Evolutionary conservation across 2,113 vertebrate species (phyloP).

Genomic region (Passer domesticus): DNA sequence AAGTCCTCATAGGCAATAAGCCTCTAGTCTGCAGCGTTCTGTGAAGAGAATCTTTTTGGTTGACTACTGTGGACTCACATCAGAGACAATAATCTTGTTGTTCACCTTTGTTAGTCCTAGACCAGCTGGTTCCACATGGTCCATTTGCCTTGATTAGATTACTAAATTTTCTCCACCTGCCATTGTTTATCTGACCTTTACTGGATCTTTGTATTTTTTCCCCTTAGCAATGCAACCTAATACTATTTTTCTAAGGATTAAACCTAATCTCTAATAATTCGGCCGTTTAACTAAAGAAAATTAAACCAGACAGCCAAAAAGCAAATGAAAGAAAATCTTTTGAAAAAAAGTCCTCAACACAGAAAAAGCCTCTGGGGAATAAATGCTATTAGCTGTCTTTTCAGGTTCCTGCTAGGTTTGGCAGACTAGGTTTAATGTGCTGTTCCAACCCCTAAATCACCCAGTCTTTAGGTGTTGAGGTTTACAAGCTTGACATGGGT

Average conservation of each 20-base stretch:
- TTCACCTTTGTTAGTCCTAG: background rate
- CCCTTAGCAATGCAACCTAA: background rate
- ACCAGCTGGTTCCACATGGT: background rate
- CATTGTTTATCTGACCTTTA: background rate
- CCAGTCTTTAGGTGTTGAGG: background rate
- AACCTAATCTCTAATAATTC: background rate
- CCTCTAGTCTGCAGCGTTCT: background rate
- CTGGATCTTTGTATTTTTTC: background rate
- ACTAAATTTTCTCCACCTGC: background rate
- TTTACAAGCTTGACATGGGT: background rate
- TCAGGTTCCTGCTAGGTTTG: background rate
- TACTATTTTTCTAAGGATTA: background rate
- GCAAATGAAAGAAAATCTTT: background rate
- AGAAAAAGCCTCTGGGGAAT: background rate
- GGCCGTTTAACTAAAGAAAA: background rate
- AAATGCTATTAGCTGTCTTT: background rate
- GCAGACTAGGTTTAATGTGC: background rate
- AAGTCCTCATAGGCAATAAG: background rate
- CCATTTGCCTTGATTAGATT: background rate
- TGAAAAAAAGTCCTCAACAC: background rate
- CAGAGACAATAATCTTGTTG: background rate
- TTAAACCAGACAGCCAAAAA: background rate
- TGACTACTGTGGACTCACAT: background rate
- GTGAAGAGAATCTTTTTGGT: background rate
- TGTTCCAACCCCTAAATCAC: background rate